Percentiles rank a stretch among this genome's conserved stretches.
Conservation (phyloP, 2,113 vertebrate species). For the Syrmaticus mikado region DNA sequence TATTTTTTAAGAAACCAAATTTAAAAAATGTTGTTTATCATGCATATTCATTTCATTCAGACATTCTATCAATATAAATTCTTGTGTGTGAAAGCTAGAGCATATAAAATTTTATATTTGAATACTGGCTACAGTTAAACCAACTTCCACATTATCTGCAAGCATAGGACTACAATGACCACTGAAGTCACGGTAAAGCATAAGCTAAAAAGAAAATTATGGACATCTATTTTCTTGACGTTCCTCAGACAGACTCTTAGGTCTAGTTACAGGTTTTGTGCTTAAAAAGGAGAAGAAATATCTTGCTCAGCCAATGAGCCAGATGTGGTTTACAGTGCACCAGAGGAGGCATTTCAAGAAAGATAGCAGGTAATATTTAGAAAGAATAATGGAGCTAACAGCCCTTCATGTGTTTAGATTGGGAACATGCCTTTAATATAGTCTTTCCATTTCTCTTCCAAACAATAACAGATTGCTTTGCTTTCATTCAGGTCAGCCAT, state of each 20-base stretch:
- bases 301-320: background rate
- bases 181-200: background rate
- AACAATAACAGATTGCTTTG: background rate
- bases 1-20: background rate
- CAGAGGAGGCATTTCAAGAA: background rate
- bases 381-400: background rate
- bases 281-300: background rate
- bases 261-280: background rate
- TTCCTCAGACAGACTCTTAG: background rate
- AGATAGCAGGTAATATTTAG: background rate
- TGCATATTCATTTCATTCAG: background rate
- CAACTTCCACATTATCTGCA: background rate
- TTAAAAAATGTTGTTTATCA: background rate
- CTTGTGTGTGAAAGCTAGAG: background rate
- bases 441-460: background rate
- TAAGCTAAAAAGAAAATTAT: background rate
- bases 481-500: background rate
- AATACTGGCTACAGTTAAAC: background rate
- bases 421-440: background rate
- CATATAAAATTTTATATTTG: background rate
- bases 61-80: background rate
- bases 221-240: background rate
- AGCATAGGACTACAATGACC: background rate
- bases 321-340: background rate
- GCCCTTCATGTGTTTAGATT: background rate